Base-by-base conservation (phyloP, 1,140 invertebrate species). In the Tetramorium alpestre region DNA sequence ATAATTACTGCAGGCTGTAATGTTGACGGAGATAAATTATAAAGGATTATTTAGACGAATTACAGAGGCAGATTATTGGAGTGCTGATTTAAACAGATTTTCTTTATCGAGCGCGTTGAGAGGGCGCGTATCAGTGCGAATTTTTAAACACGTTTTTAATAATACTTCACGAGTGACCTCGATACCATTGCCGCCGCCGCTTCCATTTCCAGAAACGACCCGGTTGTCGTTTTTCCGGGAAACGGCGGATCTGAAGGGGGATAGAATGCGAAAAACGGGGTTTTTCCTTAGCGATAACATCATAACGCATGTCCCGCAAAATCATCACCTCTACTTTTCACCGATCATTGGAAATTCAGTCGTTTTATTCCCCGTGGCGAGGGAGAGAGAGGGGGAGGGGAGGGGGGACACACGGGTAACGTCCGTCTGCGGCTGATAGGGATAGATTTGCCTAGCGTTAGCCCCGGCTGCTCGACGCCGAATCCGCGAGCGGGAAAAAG, bases 381-480 rank as follows among this genome's bases (percentile, higher is more conserved):
- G 49, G 18, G 33, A 3, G 22, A 28, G 54, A 47, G 25, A 22
- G 22, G 22, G 22, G 22, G 22, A 22, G 22, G 49, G 18, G 33
- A 3, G 22, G n/a, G 0, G 69, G 28, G 38, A 7, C 8, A 49
- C 11, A 58, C 33, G 41, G 33, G 47, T 56, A 84, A 88, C 81
- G 86, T 87, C 77, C 77, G 70, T 84, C 90, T 91, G 90, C 77
- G 47, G 58, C 70, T 89, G 90, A 91, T 91, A 84, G 90, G 86
- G 58, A 91, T 81, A 86, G 88, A 91, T 91, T 91, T 89, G 90
- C 90, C 82, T 87, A 86, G 85, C 77, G 72, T 56, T 80, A 72
- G 56, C 38, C 51, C 2, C 28, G 70, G 62, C 11, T 84, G 13
- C 25, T 64, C 65, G 49, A 54, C 41, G n/a, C 44, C 62, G 64